Base-by-base conservation (phyloP, 2,888 invertebrate species). In the Ctenicera cuprea region DNA sequence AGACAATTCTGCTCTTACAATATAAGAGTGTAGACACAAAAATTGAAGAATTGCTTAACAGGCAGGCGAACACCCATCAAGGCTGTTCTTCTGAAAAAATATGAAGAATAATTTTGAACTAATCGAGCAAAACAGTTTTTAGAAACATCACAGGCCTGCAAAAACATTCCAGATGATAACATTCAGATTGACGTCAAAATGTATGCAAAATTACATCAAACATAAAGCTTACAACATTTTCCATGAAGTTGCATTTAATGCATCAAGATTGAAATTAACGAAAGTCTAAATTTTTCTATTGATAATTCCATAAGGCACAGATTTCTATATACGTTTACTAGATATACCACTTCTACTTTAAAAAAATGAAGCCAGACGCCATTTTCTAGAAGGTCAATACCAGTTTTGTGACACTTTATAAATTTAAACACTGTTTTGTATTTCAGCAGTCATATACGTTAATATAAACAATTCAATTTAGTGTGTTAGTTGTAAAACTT, bases 141-240 rank as follows among this genome's bases (percentile, higher is more conserved):
- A 20, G 57, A 43, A 67, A 45, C 22, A 59, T 38, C 63, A 54
- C 45, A 66, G 54, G 54, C 69, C 16, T 41, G 33, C 41, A 26
- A 26, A 30, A 70, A 37, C 70, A 70, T 70, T 62, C 70, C 30
- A 59, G 11, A 43, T 14, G 8, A 20, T 30, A 18, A 54, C 54
- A 54, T 54, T 54, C 30, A 54, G 30, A 30, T 54, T 54, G 1
- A 30, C n/a, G 14, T 12, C 30, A 54, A 54, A 54, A 30, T 30
- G 1, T 54, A 54, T 54, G 54, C 43, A 62, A 62, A 30, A 45
- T 68, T 37, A 68, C 68, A 61, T 22, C 37, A 18, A 68, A 68
- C 68, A 68, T 37, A 30, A 59, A 68, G 68, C 68, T 68, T 68
- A 68, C 68, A 68, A 22, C 33, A 38, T 9, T 37, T 68, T 37